Percentiles rank a stretch among this genome's conserved stretches.
Evolutionary conservation across 2,113 vertebrate genomes (phyloP).

Genomic region (Nycticorax nycticorax): DNA sequence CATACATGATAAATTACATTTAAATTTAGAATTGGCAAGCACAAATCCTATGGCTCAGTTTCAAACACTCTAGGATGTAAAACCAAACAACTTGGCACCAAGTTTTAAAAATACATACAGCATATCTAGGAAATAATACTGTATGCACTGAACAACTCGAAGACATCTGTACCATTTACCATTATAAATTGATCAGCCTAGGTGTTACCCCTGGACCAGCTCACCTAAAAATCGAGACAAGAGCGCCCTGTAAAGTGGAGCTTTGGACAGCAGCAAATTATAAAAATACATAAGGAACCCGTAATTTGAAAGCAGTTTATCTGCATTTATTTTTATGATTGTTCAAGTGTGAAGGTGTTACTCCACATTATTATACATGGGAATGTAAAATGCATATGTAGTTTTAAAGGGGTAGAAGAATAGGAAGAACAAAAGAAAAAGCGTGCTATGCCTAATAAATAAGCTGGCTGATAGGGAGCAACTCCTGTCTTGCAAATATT

Average conservation of each 20-base stretch:
- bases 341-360: background rate
- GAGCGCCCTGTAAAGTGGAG: background rate
- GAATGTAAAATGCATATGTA: background rate
- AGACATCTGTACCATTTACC: constrained; percentile 3
- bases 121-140: background rate
- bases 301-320: background rate
- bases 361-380: background rate
- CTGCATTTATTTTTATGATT: background rate
- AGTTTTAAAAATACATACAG: constrained; percentile 38
- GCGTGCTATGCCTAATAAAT: accelerated
- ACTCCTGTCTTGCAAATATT: background rate
- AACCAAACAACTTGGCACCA: constrained; percentile 41
- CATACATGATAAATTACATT: constrained; percentile 5
- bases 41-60: constrained; percentile 39
- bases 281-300: background rate
- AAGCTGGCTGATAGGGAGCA: background rate
- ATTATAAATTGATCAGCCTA: background rate
- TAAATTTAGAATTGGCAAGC: constrained; percentile 58
- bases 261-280: background rate
- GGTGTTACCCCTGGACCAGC: background rate
- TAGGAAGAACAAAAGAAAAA: background rate
- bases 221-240: background rate
- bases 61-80: background rate
- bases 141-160: background rate
- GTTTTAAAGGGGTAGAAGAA: background rate